Evolutionary conservation across 2,888 invertebrate genomes (phyloP).

Genomic region (Tachina grossa): DNA sequence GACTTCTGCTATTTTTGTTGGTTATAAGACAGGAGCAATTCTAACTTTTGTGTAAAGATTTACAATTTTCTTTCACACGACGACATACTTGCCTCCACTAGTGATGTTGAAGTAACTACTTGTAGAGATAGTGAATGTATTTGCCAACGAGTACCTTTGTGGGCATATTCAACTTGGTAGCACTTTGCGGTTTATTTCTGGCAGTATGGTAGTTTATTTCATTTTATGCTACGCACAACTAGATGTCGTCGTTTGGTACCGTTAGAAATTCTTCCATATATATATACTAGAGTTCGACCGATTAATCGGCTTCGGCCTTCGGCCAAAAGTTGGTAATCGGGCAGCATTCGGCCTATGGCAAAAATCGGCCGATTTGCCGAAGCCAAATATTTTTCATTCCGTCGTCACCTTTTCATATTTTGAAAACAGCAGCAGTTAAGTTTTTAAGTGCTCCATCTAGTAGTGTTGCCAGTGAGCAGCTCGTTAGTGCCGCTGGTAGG

Average conservation of each 20-base stretch:
- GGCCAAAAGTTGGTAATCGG: too few relatives aligned
- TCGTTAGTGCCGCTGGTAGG: too few relatives aligned
- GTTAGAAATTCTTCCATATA: too few relatives aligned
- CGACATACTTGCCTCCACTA: constrained; percentile 69
- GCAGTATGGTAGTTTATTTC: not conserved
- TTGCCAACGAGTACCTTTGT: constrained; percentile 20
- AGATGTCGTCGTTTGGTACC: not conserved
- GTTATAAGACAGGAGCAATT: constrained; percentile 60
- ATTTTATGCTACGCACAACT: not conserved
- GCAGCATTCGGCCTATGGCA: too few relatives aligned
- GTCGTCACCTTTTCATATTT: too few relatives aligned
- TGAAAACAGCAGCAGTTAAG: too few relatives aligned
- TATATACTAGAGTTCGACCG: too few relatives aligned
- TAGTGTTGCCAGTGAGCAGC: too few relatives aligned
- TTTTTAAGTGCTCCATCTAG: too few relatives aligned
- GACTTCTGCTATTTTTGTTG: constrained; percentile 35
- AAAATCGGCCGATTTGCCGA: too few relatives aligned
- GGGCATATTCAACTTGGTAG: constrained; percentile 6
- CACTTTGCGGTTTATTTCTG: constrained; percentile 5
- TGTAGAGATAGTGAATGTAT: constrained; percentile 29
- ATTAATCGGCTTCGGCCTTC: too few relatives aligned
- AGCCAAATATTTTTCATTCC: too few relatives aligned
- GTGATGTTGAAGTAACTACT: constrained; percentile 73
- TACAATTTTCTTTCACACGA: constrained; percentile 75
- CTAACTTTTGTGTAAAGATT: constrained; percentile 69